A percentile compares a stretch with the other conserved stretches of the same genome.
Conservation (phyloP, 2,888 invertebrate genomes). For the Drosophila picticornis region DNA sequence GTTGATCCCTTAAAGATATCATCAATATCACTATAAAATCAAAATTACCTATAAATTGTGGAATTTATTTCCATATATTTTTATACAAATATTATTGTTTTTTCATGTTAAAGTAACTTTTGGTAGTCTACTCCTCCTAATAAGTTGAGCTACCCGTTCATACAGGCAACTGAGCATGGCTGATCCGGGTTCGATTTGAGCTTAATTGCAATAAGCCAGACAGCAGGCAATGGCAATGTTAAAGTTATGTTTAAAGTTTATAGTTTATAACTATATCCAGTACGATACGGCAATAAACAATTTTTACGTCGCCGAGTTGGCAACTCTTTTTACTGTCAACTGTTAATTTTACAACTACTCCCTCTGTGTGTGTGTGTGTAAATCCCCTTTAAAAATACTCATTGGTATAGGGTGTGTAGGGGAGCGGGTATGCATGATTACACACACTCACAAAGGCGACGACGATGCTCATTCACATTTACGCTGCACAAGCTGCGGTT, state of each 20-base stretch:
- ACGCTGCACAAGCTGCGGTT: constrained; percentile 44
- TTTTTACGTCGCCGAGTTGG: neutral
- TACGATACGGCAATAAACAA: neutral
- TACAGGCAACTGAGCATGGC: neutral
- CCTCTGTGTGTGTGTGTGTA: constrained; percentile 33
- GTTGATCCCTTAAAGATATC: neutral
- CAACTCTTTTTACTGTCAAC: constrained; percentile 20
- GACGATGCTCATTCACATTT: constrained; percentile 44
- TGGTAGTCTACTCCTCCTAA: neutral
- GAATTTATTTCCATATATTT: neutral
- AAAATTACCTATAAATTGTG: accelerated
- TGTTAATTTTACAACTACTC: constrained; percentile 52
- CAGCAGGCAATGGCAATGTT: neutral
- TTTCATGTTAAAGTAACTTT: neutral
- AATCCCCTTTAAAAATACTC: constrained; percentile 30
- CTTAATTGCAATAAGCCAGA: neutral
- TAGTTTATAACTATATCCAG: neutral
- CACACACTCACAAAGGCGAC: neutral
- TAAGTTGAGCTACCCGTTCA: neutral
- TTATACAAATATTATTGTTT: neutral
- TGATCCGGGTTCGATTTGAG: neutral
- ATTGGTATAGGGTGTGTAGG: neutral
- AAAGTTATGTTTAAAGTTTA: neutral
- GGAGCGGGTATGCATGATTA: constrained; percentile 8
- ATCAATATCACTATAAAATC: neutral